Base-by-base conservation (phyloP, 1,140 invertebrate species). In the Euwallacea fornicatus region DNA sequence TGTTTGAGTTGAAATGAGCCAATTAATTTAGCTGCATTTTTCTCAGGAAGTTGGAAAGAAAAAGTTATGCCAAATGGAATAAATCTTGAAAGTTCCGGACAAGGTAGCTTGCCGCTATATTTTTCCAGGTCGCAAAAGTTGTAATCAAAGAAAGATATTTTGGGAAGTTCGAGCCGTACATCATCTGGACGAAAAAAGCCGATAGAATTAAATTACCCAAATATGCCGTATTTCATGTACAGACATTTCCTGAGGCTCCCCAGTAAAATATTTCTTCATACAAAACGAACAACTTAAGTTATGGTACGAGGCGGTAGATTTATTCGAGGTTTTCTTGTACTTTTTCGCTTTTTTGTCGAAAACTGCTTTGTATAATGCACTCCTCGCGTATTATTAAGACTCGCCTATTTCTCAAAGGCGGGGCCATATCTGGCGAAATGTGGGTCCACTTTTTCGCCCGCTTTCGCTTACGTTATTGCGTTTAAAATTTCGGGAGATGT, bases 221-320 rank as follows among this genome's bases (percentile, higher is more conserved):
- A 68, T 68, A 68, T 59, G 46, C 66, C 55, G 58, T 68, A 68
- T 60, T 68, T 68, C 66, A 68, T 68, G 56, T 68, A 68, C 66
- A 68, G 66, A 68, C 56, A 60, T 68, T 68, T 68, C 56, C 66
- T 68, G 66, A 7, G 56, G 66, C 66, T 16, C 15, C 42, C 13
- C 16, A 60, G 56, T 68, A 68, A 68, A 68, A 68, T 68, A 68
- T 68, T 59, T 68, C 43, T 42, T 60, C 8, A 42, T 46, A 50
- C 56, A 60, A 68, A 68, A 68, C 42, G 66, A 58, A 58, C n/a
- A 68, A 68, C 56, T 60, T 59, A 68, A 68, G 55, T 68, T 68
- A 68, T 68, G 44, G 66, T 43, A 42, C 43, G 15, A 60, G n/a
- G 66, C 55, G 8, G 55, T 60, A 60, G 66, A 68, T 68, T 68